Evolutionary conservation across 2,113 vertebrate species (phyloP).

Genomic region (Pelmatolapia mariae): DNA sequence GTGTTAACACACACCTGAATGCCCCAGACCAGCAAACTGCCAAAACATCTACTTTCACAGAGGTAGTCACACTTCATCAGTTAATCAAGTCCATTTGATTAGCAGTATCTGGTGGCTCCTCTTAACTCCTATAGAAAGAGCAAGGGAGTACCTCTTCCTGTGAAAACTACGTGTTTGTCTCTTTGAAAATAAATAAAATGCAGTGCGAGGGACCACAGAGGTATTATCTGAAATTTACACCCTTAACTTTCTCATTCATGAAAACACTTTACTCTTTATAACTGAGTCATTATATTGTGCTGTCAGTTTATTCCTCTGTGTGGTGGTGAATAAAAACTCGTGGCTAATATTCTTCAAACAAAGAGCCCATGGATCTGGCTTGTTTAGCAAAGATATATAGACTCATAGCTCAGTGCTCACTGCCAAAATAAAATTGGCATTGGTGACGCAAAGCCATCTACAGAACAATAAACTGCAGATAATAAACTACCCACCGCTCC

Average conservation of each 20-base stretch:
- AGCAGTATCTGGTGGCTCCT: not conserved
- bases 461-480: not conserved
- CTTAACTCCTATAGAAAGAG: not conserved
- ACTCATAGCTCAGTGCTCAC: not conserved
- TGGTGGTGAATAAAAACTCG: not conserved
- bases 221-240: not conserved
- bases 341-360: not conserved
- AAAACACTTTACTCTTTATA: not conserved
- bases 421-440: not conserved
- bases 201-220: not conserved
- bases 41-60: not conserved
- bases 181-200: not conserved
- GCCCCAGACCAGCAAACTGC: not conserved
- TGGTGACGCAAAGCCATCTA: not conserved
- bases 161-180: not conserved
- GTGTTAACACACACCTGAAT: not conserved
- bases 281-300: not conserved
- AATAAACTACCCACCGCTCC: not conserved
- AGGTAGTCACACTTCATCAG: not conserved
- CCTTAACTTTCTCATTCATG: not conserved
- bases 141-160: not conserved
- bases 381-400: not conserved
- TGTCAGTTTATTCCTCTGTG: not conserved
- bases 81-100: not conserved
- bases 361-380: not conserved